Evolutionary conservation across 2,113 vertebrate species (phyloP), one percentile per base, ranked within the genome.

Genomic region (Saccopteryx bilineata): DNA sequence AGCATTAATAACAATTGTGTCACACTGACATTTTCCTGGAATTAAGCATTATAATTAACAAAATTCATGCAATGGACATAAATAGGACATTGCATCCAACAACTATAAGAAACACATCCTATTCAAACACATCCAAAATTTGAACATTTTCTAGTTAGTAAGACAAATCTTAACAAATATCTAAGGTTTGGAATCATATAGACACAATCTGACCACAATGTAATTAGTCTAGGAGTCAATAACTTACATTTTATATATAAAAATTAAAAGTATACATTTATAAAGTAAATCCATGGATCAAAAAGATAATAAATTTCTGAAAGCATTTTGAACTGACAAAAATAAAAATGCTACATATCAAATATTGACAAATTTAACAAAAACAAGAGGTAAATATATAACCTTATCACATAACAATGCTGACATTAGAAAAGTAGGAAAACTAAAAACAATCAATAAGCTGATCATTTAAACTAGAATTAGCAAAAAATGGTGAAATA

Each of bases 231-330:
- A 82, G 39, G 19, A 74, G 65, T 86, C 10, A 76, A 48, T 61
- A 65, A 75, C 7, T 83, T 54, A 9, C 84, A 86, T 76, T 60
- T 63, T 46, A 71, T 28, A 11, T 33, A 71, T 60, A 1, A 23
- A 93, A 76, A 78, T 58, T 89, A 26, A 10, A 90, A 60, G 18
- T 48, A 31, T 58, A 26, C 14, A 85, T 31, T 95, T 91, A 15
- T 75, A 78, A 60, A 86, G 19, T 60, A 91, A 95, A 90, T 31
- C 24, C 5, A 14, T 89, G 12, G 21, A 33, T 96, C 24, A 87
- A 23, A 91, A 75, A 74, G 93, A 91, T 93, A 72, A 86, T 78
- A 5, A 26, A 94, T 96, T 86, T 81, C 75, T 17, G 50, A 78
- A 87, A 94, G 56, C 17, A 72, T 31, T 90, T 90, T 94, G 39